Evolutionary conservation across 2,888 invertebrate genomes (phyloP), one percentile per base, ranked within the genome.

Genomic region (Drosophila merina): DNA sequence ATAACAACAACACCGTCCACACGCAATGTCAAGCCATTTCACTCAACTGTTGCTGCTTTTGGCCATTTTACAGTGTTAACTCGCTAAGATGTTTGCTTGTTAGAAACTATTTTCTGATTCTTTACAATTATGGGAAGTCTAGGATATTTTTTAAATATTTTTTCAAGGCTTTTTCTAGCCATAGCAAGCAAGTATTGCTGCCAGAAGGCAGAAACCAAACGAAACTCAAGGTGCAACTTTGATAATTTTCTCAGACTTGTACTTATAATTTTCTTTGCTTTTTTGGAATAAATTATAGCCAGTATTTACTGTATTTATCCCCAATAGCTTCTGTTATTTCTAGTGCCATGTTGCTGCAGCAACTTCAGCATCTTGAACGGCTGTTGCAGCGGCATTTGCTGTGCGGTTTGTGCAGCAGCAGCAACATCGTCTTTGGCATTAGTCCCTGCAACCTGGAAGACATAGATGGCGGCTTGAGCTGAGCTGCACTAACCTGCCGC

Each of bases 1-100:
- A 57, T 8, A 33, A 10, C 63, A 42, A 64, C 54, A 51, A 63
- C 81, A 81, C 74, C 85, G 79, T 82, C 75, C 77, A 62, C 84
- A 83, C 85, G 86, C 86, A 86, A 85, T 88, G 86, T 79, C 77
- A 83, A 80, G 78, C 79, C 79, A 87, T 85, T 84, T 87, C 79
- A 79, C 80, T 84, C 82, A 82, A 84, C 72, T 76, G 85, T 60
- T 74, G 81, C 49, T 57, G 54, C 44, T 47, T 49, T 69, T 70
- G n/a, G 40, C 8, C 12, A 20, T 9, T 50, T 26, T 20, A n/a
- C 63, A 64, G 66, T 38, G n/a, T n/a, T 10, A 7, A n/a, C 9
- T 44, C 2, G 5, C 7, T 5, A n/a, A 5, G 5, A 1, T 4
- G 0, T 10, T 5, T 9, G 1, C 6, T 5, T 5, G 6, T 3